phyloP scores from a whole-genome alignment of 1,140 invertebrate species.

The Macrobrachium nipponense region DNA sequence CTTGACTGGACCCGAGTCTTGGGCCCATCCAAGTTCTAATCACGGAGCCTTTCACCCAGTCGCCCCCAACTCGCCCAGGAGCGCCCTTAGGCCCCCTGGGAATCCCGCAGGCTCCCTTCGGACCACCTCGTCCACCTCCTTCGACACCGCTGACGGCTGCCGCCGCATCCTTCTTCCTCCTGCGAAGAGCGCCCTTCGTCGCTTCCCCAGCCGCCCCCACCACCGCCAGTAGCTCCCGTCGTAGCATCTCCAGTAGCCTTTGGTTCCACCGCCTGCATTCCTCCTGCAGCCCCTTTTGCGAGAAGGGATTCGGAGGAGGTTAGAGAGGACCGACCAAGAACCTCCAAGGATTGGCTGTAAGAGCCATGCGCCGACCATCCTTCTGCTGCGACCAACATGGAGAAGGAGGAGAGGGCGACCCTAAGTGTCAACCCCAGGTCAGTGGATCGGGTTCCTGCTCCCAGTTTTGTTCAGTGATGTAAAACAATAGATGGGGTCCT shows the following conservation, averaged over 20 bases:
- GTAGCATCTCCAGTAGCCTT: too few relatives aligned
- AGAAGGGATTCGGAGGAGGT: too few relatives aligned
- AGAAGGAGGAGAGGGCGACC: constrained; percentile 5
- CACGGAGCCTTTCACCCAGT: constrained; percentile 33
- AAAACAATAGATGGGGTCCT: too few relatives aligned
- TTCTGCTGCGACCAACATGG: constrained; percentile 51
- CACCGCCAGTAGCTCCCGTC: background rate
- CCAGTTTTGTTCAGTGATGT: too few relatives aligned
- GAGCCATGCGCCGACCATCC: constrained; percentile 49
- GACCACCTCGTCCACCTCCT: background rate
- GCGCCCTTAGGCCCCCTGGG: constrained; percentile 39
- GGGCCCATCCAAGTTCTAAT: constrained; percentile 7
- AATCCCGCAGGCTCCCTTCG: constrained; percentile 40
- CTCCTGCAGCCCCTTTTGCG: too few relatives aligned
- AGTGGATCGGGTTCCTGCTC: background rate
- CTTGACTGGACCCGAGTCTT: too few relatives aligned
- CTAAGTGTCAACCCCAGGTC: constrained; percentile 43
- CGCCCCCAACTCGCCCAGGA: constrained; percentile 16
- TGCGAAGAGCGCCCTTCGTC: background rate
- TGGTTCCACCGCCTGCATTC: too few relatives aligned
- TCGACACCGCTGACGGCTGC: background rate
- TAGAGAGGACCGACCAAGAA: too few relatives aligned
- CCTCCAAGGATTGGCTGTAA: too few relatives aligned
- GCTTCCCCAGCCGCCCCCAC: background rate
- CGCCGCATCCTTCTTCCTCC: background rate